A percentile compares a stretch with the other conserved stretches of the same genome.
These are phyloP conservation scores for Trachymyrmex septentrionalis DNA, from an alignment of 1,140 invertebrate species.

Conservation along the genomic window DNA sequence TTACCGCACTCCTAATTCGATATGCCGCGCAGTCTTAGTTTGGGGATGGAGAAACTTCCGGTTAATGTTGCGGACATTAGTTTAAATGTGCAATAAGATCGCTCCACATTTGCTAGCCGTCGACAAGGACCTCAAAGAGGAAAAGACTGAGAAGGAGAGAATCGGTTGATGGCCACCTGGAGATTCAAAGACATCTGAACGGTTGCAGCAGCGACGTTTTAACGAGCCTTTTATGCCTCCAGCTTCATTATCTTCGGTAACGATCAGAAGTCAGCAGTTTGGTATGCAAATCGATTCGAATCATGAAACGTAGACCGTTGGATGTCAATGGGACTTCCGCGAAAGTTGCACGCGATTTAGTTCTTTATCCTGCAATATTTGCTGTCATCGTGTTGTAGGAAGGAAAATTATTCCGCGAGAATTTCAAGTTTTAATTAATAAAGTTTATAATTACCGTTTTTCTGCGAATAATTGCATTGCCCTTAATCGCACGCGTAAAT, in stretches of 20 bases:
- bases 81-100: constrained; percentile 55
- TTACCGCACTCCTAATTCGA: constrained; percentile 47
- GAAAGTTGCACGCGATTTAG: constrained; percentile 37
- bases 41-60: constrained; percentile 52
- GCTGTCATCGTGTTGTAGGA: neutral
- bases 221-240: constrained; percentile 58
- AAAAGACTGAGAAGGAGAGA: constrained; percentile 4
- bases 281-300: constrained; percentile 60
- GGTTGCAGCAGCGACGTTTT: constrained; percentile 20
- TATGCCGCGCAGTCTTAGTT: constrained; percentile 12
- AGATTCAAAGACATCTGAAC: constrained; percentile 37
- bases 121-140: constrained; percentile 23
- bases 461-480: neutral
- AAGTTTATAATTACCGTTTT: neutral
- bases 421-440: neutral
- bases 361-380: constrained; percentile 2
- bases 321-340: constrained; percentile 48
- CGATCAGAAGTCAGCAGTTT: constrained; percentile 55
- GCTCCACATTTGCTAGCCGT: constrained; percentile 11
- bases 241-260: constrained; percentile 57
- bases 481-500: neutral
- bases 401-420: constrained; percentile 3
- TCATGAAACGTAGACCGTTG: constrained; percentile 11
- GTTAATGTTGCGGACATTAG: constrained; percentile 47
- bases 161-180: constrained; percentile 47